Conservation (phyloP, 1,140 invertebrate species). For the Galendromus occidentalis region DNA sequence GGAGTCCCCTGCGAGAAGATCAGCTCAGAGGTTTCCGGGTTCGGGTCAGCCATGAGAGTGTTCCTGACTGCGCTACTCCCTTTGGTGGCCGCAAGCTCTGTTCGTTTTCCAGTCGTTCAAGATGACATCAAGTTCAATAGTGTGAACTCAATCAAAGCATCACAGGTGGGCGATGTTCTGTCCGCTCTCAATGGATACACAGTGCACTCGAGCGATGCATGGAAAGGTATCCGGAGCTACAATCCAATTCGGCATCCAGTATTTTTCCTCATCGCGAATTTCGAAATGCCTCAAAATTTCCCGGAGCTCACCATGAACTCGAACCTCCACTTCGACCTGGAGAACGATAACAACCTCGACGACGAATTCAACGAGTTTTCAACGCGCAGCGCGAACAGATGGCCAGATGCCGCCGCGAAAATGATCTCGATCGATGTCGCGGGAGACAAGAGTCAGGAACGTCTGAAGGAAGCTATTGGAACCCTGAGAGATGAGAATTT, state of each 20-base stretch:
- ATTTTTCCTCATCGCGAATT: neutral
- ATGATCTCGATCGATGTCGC: neutral
- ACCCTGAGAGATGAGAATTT: neutral
- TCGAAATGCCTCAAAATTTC: neutral
- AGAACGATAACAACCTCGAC: neutral
- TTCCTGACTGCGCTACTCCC: neutral
- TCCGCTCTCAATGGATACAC: neutral
- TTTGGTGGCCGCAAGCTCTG: neutral
- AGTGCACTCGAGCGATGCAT: neutral
- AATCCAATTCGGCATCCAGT: neutral
- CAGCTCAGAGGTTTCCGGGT: too few species aligned
- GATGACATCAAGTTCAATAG: neutral
- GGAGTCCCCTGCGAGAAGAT: too few species aligned
- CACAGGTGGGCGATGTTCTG: neutral
- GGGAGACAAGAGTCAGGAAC: neutral
- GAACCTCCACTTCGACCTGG: neutral
- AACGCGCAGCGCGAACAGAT: neutral
- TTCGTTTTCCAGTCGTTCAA: neutral
- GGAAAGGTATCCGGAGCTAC: neutral
- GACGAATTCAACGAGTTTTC: neutral
- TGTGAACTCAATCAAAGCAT: neutral
- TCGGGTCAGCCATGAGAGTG: too few species aligned
- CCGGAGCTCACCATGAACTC: slow-evolving; percentile 3
- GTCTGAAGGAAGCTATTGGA: neutral
- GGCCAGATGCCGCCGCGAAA: neutral